These are phyloP conservation scores for Larimichthys crocea DNA, from an alignment of 2,113 vertebrate species.

Conservation along the genomic window DNA sequence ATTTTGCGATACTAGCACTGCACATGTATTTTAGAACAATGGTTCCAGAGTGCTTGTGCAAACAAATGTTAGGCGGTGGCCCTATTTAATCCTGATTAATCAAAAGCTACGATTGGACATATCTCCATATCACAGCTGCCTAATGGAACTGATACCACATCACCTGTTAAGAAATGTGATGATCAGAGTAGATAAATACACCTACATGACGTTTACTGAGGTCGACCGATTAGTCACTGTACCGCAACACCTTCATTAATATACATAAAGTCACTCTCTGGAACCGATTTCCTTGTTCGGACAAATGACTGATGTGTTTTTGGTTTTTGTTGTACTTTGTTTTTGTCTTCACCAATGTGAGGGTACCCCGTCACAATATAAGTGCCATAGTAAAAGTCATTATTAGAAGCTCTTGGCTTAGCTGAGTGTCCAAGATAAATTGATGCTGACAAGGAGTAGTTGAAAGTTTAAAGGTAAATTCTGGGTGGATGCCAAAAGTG, in stretches of 20 bases:
- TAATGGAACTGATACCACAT: conserved; percentile 38
- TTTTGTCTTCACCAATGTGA: background rate
- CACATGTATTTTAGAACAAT: conserved; percentile 21
- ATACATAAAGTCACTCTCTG: background rate
- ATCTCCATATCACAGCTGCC: conserved; percentile 6
- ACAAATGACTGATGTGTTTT: background rate
- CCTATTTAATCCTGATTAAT: conserved; percentile 27
- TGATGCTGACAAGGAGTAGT: background rate
- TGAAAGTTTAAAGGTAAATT: background rate
- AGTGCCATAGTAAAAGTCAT: background rate
- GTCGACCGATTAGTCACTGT: background rate
- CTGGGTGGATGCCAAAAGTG: conserved; percentile 27
- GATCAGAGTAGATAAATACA: conserved; percentile 6
- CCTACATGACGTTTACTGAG: background rate
- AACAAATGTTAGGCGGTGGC: conserved; percentile 46
- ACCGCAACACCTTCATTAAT: background rate
- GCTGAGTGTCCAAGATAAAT: background rate
- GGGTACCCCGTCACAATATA: background rate
- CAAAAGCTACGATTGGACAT: conserved; percentile 14
- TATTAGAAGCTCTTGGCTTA: background rate
- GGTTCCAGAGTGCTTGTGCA: conserved; percentile 20
- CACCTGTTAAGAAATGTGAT: conserved; percentile 10
- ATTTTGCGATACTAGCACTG: background rate
- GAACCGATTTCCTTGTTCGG: background rate
- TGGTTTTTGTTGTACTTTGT: background rate